Conservation (phyloP, 2,113 vertebrate species). For the Pungitius pungitius region DNA sequence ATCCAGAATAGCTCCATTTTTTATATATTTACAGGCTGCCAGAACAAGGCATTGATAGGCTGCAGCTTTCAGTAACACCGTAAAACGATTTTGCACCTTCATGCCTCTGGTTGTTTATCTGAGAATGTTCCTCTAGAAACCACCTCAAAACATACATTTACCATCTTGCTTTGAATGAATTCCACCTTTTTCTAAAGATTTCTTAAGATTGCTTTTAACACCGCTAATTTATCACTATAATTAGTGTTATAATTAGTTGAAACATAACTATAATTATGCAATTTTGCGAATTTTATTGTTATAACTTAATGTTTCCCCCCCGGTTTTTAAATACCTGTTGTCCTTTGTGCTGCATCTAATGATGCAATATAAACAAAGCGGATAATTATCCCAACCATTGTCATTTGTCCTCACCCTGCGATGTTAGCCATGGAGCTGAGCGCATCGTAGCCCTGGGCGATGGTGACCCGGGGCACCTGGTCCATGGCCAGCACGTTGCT, state of each 20-base stretch:
- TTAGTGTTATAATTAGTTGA: no score
- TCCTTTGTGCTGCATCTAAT: neutral
- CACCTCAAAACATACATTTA: neutral
- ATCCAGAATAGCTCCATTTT: conserved; percentile 36
- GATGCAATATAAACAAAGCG: neutral
- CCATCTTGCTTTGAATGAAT: no score
- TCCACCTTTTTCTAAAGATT: no score
- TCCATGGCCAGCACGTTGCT: conserved; percentile 82
- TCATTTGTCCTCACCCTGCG: conserved; percentile 71
- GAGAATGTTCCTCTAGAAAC: neutral
- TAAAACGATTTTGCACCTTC: neutral
- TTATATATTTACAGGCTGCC: neutral
- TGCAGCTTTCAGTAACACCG: no score
- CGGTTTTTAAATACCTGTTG: neutral
- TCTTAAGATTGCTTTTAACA: neutral
- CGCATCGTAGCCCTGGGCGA: conserved; percentile 83
- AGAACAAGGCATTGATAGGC: neutral
- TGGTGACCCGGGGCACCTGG: conserved; percentile 84
- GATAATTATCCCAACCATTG: neutral
- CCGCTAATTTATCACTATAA: neutral
- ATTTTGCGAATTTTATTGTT: neutral
- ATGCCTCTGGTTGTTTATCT: neutral
- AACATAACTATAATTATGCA: no score
- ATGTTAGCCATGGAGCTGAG: conserved; percentile 84
- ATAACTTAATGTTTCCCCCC: neutral